A percentile compares a stretch with the other conserved stretches of the same genome.
Evolutionary conservation across 2,113 vertebrate species (phyloP).

Genomic region (Amblyopsis rosae): DNA sequence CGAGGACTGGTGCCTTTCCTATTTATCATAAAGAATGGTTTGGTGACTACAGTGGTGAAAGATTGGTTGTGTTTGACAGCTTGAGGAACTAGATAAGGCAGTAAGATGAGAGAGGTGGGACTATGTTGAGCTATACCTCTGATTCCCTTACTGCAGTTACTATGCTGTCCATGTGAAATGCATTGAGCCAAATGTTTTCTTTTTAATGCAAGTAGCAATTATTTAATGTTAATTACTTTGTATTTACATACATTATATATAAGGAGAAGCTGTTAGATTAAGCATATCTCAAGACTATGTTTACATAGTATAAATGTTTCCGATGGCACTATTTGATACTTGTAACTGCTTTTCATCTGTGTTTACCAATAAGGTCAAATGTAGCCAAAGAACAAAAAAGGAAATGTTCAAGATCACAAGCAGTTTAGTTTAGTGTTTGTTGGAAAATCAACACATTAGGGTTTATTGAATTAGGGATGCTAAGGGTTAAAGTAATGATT

Average conservation of each 20-base stretch:
- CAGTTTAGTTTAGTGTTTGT: slow-evolving; percentile 41
- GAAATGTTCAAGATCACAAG: slow-evolving; percentile 29
- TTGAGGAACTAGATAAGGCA: background rate
- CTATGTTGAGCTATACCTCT: slow-evolving; percentile 19
- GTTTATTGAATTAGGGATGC: slow-evolving; percentile 37
- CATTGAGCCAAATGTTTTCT: slow-evolving; percentile 43
- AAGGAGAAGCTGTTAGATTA: slow-evolving; percentile 56
- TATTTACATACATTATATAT: slow-evolving; percentile 56
- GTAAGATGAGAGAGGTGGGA: slow-evolving; percentile 14
- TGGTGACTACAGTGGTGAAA: slow-evolving; percentile 25
- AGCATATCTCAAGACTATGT: slow-evolving; percentile 69
- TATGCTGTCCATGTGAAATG: slow-evolving; percentile 28
- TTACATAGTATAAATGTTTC: slow-evolving; percentile 52
- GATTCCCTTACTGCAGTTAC: slow-evolving; percentile 23
- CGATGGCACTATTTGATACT: slow-evolving; percentile 43
- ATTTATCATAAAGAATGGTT: slow-evolving; percentile 33
- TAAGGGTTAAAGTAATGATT: slow-evolving; percentile 16
- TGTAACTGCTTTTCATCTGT: slow-evolving; percentile 40
- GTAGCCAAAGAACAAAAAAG: slow-evolving; percentile 75
- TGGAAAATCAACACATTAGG: slow-evolving; percentile 29
- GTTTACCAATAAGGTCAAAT: slow-evolving; percentile 57
- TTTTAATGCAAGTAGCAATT: slow-evolving; percentile 54
- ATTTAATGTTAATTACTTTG: slow-evolving; percentile 54
- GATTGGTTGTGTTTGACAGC: slow-evolving; percentile 12
- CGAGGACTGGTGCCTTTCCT: slow-evolving; percentile 11